Evolutionary conservation across 2,888 invertebrate genomes (phyloP), one percentile per base, ranked within the genome.

Genomic region (Lymantria dispar): DNA sequence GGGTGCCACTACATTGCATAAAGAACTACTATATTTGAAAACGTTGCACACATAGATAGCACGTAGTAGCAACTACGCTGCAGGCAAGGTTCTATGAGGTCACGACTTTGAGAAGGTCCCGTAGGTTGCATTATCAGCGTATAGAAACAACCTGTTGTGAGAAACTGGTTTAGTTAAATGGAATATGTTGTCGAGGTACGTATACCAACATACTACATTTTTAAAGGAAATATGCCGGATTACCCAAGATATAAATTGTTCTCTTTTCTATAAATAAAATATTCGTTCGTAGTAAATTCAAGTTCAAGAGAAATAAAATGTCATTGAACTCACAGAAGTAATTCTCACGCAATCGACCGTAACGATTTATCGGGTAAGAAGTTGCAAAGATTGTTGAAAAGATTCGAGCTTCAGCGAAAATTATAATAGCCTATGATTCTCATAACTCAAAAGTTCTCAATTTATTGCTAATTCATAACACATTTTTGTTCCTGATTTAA

Each of bases 41-140:
- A 38, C 38, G 5, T 22, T 22, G n/a, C 8, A 38, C 12, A n/a
- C 10, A 38, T 13, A 38, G 8, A 38, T 13, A 3, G 38, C 12
- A 13, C 38, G 8, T 38, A 12, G 56, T 64, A 67, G 64, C 62
- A 72, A 63, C 58, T 65, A 63, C 61, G 80, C 84, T 76, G 60
- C 65, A 78, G 85, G 85, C 87, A 80, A 84, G 83, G 85, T 79
- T 77, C 80, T 72, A 65, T 68, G 80, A 80, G 88, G 85, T 88
- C 87, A 88, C 87, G 87, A 87, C 85, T 87, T 83, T 82, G 81
- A 78, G 80, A 85, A 84, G 84, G 82, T 80, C 80, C 78, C 70
- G 74, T 86, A 85, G 84, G 84, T 7, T 14, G 78, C 72, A 73
- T 74, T 76, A 76, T 76, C 70, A 70, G 63, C 57, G 65, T 65